These are phyloP conservation scores for Gymnopithys bicolor DNA, from an alignment of 2,797 vertebrate genomes.

Conservation along the genomic window DNA sequence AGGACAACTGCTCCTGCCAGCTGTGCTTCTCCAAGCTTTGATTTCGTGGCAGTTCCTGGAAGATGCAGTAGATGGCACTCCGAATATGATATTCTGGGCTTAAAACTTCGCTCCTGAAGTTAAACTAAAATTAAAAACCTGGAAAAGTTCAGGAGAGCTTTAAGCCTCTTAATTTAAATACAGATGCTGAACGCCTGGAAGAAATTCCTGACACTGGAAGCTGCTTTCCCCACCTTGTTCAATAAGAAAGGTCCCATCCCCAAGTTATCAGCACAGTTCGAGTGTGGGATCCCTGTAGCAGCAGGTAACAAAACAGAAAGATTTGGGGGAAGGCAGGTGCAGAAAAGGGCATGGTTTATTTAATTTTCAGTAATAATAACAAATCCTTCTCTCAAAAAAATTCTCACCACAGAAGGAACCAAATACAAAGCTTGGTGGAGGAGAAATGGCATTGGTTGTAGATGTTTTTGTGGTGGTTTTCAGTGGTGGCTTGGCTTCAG, in stretches of 20 bases:
- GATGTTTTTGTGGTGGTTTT: neutral
- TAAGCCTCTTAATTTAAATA: conserved; percentile 73
- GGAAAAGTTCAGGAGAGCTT: conserved; percentile 38
- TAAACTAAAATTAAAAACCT: conserved; percentile 40
- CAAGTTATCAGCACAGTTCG: neutral
- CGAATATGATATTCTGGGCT: neutral
- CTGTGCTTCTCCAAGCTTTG: fast-evolving
- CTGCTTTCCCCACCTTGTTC: conserved; percentile 17
- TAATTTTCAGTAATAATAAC: neutral
- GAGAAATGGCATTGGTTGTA: neutral
- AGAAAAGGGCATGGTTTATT: conserved; percentile 13
- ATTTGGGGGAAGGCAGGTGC: neutral
- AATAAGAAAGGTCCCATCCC: conserved; percentile 16
- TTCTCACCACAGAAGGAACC: neutral
- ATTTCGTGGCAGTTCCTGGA: neutral
- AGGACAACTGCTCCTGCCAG: fast-evolving
- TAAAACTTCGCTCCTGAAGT: neutral
- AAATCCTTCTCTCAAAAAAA: neutral
- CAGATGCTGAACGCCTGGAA: conserved; percentile 43
- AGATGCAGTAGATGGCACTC: conserved; percentile 63
- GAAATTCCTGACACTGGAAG: conserved; percentile 62
- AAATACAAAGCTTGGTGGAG: neutral
- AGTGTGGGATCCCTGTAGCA: neutral
- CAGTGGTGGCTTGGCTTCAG: neutral
- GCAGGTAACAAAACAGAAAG: conserved; percentile 11